Conservation (phyloP, 1,140 invertebrate species). For the Trichonephila inaurata region DNA sequence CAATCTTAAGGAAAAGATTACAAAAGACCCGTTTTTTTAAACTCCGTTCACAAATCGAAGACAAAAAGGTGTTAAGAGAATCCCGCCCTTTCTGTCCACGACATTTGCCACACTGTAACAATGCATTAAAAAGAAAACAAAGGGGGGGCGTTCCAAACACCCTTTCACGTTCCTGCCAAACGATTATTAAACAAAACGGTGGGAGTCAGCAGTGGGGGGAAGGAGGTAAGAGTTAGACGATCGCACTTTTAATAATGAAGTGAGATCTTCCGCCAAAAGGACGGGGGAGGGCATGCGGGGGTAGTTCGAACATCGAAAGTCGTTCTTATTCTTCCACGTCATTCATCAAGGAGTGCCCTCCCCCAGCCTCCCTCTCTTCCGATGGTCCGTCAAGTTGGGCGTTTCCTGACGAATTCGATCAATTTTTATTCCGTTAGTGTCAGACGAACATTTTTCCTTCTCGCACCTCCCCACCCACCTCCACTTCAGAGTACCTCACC, state of each 20-base stretch:
- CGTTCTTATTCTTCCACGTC: conserved; percentile 41
- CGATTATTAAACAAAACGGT: conserved; percentile 21
- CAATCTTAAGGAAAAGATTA: no score
- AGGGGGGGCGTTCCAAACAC: background rate
- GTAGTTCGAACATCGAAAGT: conserved; percentile 1
- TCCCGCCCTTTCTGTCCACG: background rate
- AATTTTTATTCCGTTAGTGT: conserved; percentile 57
- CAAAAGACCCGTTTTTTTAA: no score
- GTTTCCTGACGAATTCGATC: conserved; percentile 63
- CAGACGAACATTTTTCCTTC: conserved; percentile 25
- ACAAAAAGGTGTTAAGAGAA: background rate
- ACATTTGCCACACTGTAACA: background rate
- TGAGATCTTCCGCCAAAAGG: conserved; percentile 8
- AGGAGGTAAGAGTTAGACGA: background rate
- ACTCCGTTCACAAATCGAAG: background rate
- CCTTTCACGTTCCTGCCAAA: conserved; percentile 6
- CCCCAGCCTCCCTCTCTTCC: background rate
- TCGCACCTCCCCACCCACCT: background rate
- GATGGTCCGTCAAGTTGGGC: conserved; percentile 46
- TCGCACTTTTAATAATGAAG: background rate
- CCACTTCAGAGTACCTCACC: background rate
- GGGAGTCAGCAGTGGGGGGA: background rate
- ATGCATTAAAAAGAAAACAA: background rate
- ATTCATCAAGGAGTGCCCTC: conserved; percentile 38
- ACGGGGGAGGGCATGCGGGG: background rate